phyloP scores from a whole-genome alignment of 1,140 invertebrate genomes.

The Bombus polaris region DNA sequence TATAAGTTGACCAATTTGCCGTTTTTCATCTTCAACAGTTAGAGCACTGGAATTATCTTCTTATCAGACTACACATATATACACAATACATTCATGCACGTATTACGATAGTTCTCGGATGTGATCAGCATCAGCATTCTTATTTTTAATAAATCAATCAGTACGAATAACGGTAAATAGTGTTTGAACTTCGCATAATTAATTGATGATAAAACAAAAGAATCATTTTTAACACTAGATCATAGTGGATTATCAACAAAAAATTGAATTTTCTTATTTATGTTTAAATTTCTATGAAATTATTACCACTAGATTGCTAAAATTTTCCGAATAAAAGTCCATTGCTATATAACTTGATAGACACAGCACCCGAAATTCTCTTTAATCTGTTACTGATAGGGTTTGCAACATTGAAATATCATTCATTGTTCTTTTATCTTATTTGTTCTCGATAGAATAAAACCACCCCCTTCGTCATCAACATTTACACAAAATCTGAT shows the following conservation, averaged over 20 bases:
- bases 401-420: not conserved
- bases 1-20: constrained; percentile 92
- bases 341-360: no score
- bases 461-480: no score
- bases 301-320: no score
- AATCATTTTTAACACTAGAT: no score
- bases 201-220: no score
- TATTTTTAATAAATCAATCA: not conserved
- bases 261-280: no score
- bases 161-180: no score
- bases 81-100: not conserved
- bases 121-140: not conserved
- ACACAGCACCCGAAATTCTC: not conserved
- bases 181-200: no score
- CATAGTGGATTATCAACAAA: no score
- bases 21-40: constrained; percentile 96
- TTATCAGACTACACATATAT: not conserved
- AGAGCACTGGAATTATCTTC: constrained; percentile 87
- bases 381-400: not conserved
- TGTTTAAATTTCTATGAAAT: no score
- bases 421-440: not conserved
- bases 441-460: not conserved
- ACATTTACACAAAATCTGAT: not conserved
- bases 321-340: no score
- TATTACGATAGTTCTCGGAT: constrained; percentile 3